Conservation (phyloP, 2,113 vertebrate species). For the Pterophyllum scalare region DNA sequence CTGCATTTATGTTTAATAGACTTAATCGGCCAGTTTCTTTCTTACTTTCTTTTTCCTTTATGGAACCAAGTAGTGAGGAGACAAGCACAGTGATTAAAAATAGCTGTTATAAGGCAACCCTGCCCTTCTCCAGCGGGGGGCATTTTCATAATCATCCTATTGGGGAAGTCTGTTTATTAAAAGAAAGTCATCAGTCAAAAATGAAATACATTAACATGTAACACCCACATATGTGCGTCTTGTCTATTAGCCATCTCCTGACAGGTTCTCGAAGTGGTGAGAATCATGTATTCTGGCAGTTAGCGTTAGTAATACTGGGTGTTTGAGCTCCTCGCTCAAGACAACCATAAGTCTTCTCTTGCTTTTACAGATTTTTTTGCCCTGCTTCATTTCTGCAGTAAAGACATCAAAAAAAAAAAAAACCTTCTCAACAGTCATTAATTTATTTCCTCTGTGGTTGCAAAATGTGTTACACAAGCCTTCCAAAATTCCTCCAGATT, state of each 20-base stretch:
- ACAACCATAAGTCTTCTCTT: background rate
- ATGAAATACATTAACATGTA: background rate
- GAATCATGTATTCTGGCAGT: background rate
- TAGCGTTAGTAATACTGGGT: background rate
- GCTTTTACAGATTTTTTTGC: background rate
- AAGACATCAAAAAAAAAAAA: background rate
- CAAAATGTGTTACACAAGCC: background rate
- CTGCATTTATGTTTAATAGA: background rate
- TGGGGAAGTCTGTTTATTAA: background rate
- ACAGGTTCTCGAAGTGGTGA: background rate
- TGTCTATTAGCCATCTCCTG: background rate
- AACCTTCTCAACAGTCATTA: background rate
- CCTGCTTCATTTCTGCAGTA: background rate
- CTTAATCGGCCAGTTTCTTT: background rate
- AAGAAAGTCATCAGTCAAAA: background rate
- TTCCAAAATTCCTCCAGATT: background rate
- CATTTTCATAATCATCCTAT: background rate
- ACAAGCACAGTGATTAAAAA: background rate
- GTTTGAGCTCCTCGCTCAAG: background rate
- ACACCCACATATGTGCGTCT: background rate
- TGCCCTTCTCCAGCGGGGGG: background rate
- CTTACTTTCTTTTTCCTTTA: background rate
- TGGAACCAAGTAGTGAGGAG: background rate
- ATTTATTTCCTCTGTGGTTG: background rate
- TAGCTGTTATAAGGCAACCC: background rate